These are phyloP conservation scores for Stegophylla sp. DNA, from an alignment of 2,888 invertebrate genomes.

Conservation along the genomic window DNA sequence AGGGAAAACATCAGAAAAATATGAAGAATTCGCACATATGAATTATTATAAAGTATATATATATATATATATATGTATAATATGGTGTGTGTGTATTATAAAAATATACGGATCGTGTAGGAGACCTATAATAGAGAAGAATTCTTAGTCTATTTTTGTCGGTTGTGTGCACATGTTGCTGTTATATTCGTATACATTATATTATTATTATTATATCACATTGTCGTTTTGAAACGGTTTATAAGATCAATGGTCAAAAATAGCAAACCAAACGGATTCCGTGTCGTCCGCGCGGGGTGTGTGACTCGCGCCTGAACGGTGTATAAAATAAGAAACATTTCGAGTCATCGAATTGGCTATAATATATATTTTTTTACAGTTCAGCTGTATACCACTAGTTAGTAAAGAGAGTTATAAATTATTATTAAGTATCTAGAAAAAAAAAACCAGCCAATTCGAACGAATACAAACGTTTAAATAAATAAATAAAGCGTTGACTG, in stretches of 20 bases:
- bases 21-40: not conserved
- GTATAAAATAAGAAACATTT: no score
- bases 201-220: conserved; percentile 35
- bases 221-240: conserved; percentile 34
- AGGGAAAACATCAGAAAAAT: not conserved
- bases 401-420: not conserved
- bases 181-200: conserved; percentile 52
- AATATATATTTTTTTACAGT: not conserved
- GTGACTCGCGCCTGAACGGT: not conserved
- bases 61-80: not conserved
- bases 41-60: not conserved
- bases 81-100: not conserved
- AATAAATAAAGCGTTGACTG: not conserved
- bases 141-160: conserved; percentile 49
- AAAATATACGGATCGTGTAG: conserved; percentile 52
- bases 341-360: not conserved
- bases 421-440: not conserved
- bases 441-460: conserved; percentile 4
- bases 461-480: not conserved
- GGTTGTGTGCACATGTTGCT: conserved; percentile 52
- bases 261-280: conserved; percentile 43
- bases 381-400: not conserved
- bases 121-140: conserved; percentile 15
- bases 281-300: no score
- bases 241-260: conserved; percentile 54